Evolutionary conservation across 2,113 vertebrate genomes (phyloP), one percentile per base, ranked within the genome.

Genomic region (Alces alces): DNA sequence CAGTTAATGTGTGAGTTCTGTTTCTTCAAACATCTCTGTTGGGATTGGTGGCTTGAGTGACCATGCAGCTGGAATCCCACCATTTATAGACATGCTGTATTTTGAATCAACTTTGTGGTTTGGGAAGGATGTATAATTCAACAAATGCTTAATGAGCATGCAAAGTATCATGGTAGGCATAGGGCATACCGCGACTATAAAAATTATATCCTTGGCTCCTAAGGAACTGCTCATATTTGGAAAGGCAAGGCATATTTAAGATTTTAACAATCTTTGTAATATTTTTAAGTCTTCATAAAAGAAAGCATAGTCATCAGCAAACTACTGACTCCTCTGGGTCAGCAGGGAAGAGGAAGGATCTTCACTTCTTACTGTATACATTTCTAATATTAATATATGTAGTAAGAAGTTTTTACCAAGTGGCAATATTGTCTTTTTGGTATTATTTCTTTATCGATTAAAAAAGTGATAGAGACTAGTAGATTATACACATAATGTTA

Each of bases 71-170:
- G 88, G 66, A 93, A 54, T 84, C 88, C 95, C n/a, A 93, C 86
- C 82, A n/a, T 93, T 96, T 97, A 91, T 87, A 95, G 94, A 28
- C 93, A 79, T 84, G 91, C 85, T 97, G 96, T 98, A 94, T 97
- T 98, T 97, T 96, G 85, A 95, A 86, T 33, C 66, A 83, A 86
- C 61, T 61, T 47, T 97, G 93, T 96, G 97, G 97, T 91, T 98
- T 98, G 91, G 87, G 95, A 87, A 94, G 94, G 91, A 93, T 96
- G 30, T 95, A 39, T 96, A 97, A 95, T 97, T 89, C 96, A 93
- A 87, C 95, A 96, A 76, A 97, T 93, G 95, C 78, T 95, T 58
- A 79, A 61, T 96, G 93, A 94, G 45, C 89, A 28, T 70, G 57
- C 88, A 73, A 12, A 93, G 82, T 88, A 90, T 52, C 16, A 15